Evolutionary conservation across 2,113 vertebrate genomes (phyloP).

Genomic region (Hydrolagus affinis): DNA sequence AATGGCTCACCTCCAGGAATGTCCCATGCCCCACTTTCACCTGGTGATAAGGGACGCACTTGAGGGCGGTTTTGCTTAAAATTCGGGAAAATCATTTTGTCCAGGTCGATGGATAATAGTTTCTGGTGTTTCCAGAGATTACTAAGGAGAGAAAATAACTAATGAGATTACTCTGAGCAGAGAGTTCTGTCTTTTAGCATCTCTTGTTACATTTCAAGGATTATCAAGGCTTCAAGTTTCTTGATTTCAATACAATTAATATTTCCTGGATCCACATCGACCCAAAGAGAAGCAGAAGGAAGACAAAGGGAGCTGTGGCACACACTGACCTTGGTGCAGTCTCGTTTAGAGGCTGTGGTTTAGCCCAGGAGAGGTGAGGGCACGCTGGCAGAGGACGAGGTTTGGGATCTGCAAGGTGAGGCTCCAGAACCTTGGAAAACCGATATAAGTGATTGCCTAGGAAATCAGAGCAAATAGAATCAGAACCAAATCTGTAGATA

Average conservation of each 20-base stretch:
- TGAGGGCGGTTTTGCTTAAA: slow-evolving; percentile 82
- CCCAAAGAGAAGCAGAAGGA: no score
- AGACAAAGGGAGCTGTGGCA: not conserved
- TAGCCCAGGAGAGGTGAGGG: slow-evolving; percentile 94
- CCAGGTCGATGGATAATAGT: slow-evolving; percentile 85
- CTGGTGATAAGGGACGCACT: slow-evolving; percentile 89
- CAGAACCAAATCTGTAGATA: not conserved
- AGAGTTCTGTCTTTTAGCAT: not conserved
- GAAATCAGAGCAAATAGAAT: slow-evolving; percentile 16
- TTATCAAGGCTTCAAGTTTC: no score
- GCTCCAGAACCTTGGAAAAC: slow-evolving; percentile 93
- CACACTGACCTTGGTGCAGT: slow-evolving; percentile 81
- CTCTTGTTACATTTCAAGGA: no score
- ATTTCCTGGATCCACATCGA: no score
- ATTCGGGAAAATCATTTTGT: slow-evolving; percentile 86
- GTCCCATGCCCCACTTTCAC: slow-evolving; percentile 95
- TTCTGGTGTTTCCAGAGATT: slow-evolving; percentile 99
- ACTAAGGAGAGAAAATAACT: slow-evolving; percentile 48
- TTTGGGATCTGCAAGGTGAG: slow-evolving; percentile 83
- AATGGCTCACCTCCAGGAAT: slow-evolving; percentile 82
- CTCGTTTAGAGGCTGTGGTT: slow-evolving; percentile 94
- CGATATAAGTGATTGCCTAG: slow-evolving; percentile 93
- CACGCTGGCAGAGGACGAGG: slow-evolving; percentile 88
- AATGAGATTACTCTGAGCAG: not conserved
- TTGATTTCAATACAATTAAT: no score